Percentiles rank a stretch among this genome's conserved stretches.
These are phyloP conservation scores for Thunnus albacares DNA, from an alignment of 2,797 vertebrate species.

Conservation along the genomic window DNA sequence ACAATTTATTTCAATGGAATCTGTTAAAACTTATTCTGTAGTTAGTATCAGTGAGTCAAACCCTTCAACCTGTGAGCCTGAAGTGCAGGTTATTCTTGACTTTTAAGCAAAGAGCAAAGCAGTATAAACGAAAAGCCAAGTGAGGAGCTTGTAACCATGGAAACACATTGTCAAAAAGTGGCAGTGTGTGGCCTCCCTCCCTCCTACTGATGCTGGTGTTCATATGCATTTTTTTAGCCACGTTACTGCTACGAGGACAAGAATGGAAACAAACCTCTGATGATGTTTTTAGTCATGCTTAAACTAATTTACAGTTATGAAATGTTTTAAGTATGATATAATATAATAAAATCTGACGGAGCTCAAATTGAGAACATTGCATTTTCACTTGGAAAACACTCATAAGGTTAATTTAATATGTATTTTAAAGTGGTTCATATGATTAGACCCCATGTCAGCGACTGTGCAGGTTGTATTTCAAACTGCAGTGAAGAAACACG, in stretches of 20 bases:
- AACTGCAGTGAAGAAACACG: not conserved
- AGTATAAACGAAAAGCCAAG: conserved; percentile 11
- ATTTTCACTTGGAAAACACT: not conserved
- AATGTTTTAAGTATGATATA: not conserved
- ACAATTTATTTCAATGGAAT: not conserved
- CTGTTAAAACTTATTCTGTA: not conserved
- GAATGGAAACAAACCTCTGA: not conserved
- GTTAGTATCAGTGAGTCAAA: not conserved
- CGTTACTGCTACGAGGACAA: not conserved
- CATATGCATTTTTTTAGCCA: not conserved
- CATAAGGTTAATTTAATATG: not conserved
- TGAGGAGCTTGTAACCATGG: conserved; percentile 37
- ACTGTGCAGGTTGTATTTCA: not conserved
- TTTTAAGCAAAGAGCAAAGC: conserved; percentile 20
- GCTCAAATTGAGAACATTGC: not conserved
- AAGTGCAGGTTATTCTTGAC: conserved; percentile 28
- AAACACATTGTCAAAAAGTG: conserved; percentile 21
- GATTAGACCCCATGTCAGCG: not conserved
- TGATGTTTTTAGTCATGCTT: not conserved
- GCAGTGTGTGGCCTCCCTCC: conserved; percentile 13
- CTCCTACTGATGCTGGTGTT: conserved; percentile 1
- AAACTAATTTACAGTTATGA: conserved; percentile 3
- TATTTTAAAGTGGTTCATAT: not conserved
- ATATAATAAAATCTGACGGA: not conserved
- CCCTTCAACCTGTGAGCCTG: not conserved